A percentile compares a stretch with the other conserved stretches of the same genome.
Evolutionary conservation across 1,140 invertebrate species (phyloP).

Genomic region (Neuroterus valhalla): DNA sequence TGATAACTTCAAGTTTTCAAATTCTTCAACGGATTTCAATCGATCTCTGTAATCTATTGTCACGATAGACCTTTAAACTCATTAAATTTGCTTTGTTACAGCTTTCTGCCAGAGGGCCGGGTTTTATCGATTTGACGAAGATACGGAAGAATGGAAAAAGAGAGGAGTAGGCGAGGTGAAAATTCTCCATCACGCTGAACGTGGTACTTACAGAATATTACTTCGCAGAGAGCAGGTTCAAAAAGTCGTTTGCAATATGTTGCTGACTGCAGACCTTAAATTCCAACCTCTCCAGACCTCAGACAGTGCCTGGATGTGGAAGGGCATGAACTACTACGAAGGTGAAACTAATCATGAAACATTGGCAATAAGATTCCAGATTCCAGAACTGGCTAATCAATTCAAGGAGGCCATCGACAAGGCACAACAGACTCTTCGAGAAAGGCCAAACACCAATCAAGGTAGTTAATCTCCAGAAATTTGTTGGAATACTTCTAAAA

Average conservation of each 20-base stretch:
- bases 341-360: constrained; percentile 78
- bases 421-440: constrained; percentile 58
- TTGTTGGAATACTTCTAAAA: not conserved
- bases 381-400: constrained; percentile 75
- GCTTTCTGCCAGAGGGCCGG: constrained; percentile 84
- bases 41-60: not conserved
- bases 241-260: constrained; percentile 87
- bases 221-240: constrained; percentile 90
- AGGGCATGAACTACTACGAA: constrained; percentile 86
- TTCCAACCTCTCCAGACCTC: constrained; percentile 81
- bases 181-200: constrained; percentile 82
- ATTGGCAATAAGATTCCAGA: constrained; percentile 86
- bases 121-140: constrained; percentile 82
- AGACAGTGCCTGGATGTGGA: constrained; percentile 86
- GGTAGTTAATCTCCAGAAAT: constrained; percentile 54
- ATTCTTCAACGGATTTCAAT: not conserved
- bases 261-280: constrained; percentile 78
- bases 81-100: constrained; percentile 57
- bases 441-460: constrained; percentile 57
- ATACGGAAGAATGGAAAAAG: constrained; percentile 93
- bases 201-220: constrained; percentile 83
- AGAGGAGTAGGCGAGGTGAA: constrained; percentile 89
- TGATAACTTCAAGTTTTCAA: not conserved
- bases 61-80: constrained; percentile 27
- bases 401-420: constrained; percentile 80